phyloP scores from a whole-genome alignment of 1,140 invertebrate genomes.

The Cyclina sinensis region DNA sequence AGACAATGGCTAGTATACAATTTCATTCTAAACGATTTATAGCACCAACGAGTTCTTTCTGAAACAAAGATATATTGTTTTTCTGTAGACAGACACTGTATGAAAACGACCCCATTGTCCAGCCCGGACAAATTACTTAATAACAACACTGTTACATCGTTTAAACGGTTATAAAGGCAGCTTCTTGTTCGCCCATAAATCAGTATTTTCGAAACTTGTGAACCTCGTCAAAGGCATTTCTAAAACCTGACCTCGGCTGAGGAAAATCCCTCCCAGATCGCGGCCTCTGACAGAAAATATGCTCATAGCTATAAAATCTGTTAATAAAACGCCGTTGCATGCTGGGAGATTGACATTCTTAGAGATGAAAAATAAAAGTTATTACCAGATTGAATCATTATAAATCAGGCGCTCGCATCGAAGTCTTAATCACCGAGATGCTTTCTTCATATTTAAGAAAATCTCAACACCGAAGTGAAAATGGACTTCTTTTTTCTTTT shows the following conservation, averaged over 20 bases:
- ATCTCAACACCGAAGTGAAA: constrained; percentile 50
- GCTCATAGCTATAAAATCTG: constrained; percentile 62
- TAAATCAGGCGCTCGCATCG: constrained; percentile 54
- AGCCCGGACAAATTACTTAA: constrained; percentile 26
- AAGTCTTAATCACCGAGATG: constrained; percentile 56
- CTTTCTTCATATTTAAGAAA: constrained; percentile 67
- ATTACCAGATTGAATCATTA: constrained; percentile 61
- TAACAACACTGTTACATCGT: constrained; percentile 14
- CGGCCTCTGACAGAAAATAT: constrained; percentile 64
- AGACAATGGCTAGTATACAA: too few species aligned
- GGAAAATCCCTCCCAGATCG: constrained; percentile 50
- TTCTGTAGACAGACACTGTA: background rate
- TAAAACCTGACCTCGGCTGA: constrained; percentile 30
- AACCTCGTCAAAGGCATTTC: constrained; percentile 33
- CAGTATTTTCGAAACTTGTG: constrained; percentile 9
- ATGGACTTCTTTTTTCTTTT: constrained; percentile 64
- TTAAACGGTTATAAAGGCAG: background rate
- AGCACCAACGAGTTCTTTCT: background rate
- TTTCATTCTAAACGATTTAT: too few species aligned
- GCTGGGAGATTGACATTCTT: constrained; percentile 58
- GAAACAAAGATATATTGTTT: background rate
- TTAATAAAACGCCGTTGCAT: constrained; percentile 63
- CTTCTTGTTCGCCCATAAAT: background rate
- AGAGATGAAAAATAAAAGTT: constrained; percentile 66
- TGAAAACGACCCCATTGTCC: background rate